Base-by-base conservation (phyloP, 2,113 vertebrate species). In the Carettochelys insculpta region DNA sequence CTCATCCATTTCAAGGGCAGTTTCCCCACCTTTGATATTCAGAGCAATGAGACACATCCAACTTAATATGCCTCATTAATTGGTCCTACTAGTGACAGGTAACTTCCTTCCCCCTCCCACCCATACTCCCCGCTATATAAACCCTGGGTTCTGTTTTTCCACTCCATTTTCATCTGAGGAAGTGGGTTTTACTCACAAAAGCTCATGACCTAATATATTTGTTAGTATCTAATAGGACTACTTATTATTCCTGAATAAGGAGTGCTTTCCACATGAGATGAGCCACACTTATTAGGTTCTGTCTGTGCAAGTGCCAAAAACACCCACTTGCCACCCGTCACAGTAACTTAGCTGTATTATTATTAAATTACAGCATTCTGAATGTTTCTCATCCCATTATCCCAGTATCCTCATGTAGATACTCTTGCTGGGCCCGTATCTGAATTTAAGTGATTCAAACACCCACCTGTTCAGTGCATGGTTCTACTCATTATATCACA, bases 401-500 rank as follows among this genome's bases (percentile, higher is more conserved):
- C 71, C 5, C 14, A 11, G 0, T 81, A 17, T 24, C 83, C 56
- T 90, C 77, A 89, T 77, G 11, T 3, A 86, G 17, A 41, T 54
- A 25, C 4, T 76, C 22, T 48, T 93, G 43, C 75, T 38, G 51
- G 76, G 41, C 45, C 87, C 92, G 95, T 96, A 38, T 48, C 58
- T 87, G 54, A 11, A 41, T 85, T 90, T 95, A 41, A 54, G 43
- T 78, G 77, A 19, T 80, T 90, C 80, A 80, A 80, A 25, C 48
- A 92, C 90, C 48, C 48, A 13, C n/a, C 61, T 86, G 94, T 92
- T 88, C 83, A 89, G 29, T 61, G 79, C 95, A 95, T 96, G 73
- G 90, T 96, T 93, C 89, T 92, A 77, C 86, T 95, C 95, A 68
- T 50, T 95, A 92, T 94, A 94, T 95, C 91, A 88, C 87, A 89